Evolutionary conservation across 1,140 invertebrate species (phyloP), one percentile per base, ranked within the genome.

Genomic region (Pentalonia nigronervosa): DNA sequence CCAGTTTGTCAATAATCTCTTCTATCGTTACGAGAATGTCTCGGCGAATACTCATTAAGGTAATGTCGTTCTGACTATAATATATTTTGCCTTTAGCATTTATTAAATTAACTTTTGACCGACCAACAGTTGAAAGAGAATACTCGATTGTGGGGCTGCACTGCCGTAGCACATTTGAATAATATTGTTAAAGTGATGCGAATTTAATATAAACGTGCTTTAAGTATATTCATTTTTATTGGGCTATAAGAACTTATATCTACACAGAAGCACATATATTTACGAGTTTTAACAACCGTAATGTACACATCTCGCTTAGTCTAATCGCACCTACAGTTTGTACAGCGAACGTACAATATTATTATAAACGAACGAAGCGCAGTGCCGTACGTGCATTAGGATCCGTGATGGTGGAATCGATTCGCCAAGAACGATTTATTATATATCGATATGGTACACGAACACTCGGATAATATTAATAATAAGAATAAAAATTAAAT

Each of bases 61-160:
- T 76, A 76, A 76, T 14, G 30, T 76, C n/a, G 30, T 76, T n/a
- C 14, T 34, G n/a, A 76, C n/a, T n/a, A 20, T 76, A 76, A 7
- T 23, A 11, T 67, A 67, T n/a, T 34, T 53, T n/a, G 6, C 60
- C 14, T 76, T 76, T n/a, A 20, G 14, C 60, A n/a, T 76, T 76
- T 76, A 14, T 76, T 76, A 76, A 76, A 76, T 76, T n/a, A 76
- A 76, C 60, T 76, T n/a, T 76, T n/a, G n/a, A 76, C 60, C 30
- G 6, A 76, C 14, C 1, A 7, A 6, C n/a, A 17, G n/a, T 76
- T 7, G 4, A n/a, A 76, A 76, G 14, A 20, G 14, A 76, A 76
- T 30, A 0, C 50, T 53, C 50, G 20, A 20, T 6, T 53, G 20
- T 53, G 50, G 17, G 50, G 17, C 48, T 0, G 48, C 2, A 17